Evolutionary conservation across 1,140 invertebrate species (phyloP), one percentile per base, ranked within the genome.

Genomic region (Drosophila dunni): DNA sequence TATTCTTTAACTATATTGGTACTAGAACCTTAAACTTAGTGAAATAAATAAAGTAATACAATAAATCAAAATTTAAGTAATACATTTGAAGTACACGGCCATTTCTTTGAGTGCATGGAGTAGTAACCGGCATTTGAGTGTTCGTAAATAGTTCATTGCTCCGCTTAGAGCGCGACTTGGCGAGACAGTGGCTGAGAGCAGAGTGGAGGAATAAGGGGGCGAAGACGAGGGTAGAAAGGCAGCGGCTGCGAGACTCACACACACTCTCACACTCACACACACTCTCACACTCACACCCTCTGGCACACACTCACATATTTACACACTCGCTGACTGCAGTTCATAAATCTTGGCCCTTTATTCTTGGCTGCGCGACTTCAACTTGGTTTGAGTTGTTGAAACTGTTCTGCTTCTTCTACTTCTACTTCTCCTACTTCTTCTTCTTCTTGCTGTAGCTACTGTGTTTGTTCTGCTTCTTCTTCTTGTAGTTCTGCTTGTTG

Each of bases 71-170:
- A 29, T 29, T 29, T 29, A 0, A 29, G 5, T 6, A 6, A 29
- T 5, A 29, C 0, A 29, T 29, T 29, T 6, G 3, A 29, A 29
- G 4, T 3, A 29, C 24, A 5, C 0, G 24, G 0, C 24, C 5
- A 29, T 29, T 29, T 29, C 24, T 29, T 4, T 29, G 6, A 29
- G 24, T 29, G 24, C 6, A 29, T 29, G 44, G 29, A 44, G 66
- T 62, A 60, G 72, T 77, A 81, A 33, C 48, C 67, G 66, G 58
- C 63, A 69, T 78, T 29, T 6, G 24, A 29, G 24, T 29, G 81
- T 81, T 85, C 78, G 82, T 81, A 86, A 88, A 86, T 88, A 86
- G 82, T 86, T 86, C 82, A 86, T 79, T 86, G 82, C 83, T 79
- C 82, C 69, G 83, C 66, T 74, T 88, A 64, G 76, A 75, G 75